Percentiles rank a stretch among this genome's conserved stretches.
Conservation (phyloP, 1,140 invertebrate genomes). For the Drosophila virilis region DNA sequence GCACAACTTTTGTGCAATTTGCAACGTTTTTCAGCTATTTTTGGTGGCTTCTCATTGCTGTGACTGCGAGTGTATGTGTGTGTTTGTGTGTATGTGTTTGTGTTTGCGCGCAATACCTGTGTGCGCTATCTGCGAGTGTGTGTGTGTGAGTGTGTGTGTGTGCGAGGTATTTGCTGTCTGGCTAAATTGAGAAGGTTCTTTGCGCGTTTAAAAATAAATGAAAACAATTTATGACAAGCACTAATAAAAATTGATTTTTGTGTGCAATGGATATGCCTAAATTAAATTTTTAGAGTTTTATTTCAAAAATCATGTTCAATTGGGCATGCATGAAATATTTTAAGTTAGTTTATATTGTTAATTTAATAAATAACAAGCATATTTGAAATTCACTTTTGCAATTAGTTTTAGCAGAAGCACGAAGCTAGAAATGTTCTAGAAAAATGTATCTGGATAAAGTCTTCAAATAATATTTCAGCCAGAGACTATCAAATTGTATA, state of each 20-base stretch:
- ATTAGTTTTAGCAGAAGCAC: no score
- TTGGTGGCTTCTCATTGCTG: slow-evolving; percentile 10
- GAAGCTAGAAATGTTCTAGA: no score
- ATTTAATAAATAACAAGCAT: no score
- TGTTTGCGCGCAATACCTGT: slow-evolving; percentile 5
- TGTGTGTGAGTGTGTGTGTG: slow-evolving; percentile 20
- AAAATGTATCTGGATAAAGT: no score
- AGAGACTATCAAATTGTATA: no score
- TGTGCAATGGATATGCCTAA: neutral
- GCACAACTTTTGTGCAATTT: slow-evolving; percentile 33
- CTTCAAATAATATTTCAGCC: no score
- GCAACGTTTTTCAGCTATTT: slow-evolving; percentile 42
- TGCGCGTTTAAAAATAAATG: slow-evolving; percentile 70
- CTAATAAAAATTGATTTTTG: slow-evolving; percentile 35
- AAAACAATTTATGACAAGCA: slow-evolving; percentile 59
- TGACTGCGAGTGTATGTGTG: slow-evolving; percentile 14
- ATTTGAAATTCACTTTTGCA: no score
- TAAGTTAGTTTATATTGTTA: neutral
- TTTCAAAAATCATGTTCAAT: neutral
- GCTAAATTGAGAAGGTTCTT: slow-evolving; percentile 48
- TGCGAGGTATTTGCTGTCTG: slow-evolving; percentile 33
- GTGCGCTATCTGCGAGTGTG: slow-evolving; percentile 11
- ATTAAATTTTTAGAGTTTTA: neutral
- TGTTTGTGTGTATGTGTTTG: slow-evolving; percentile 3
- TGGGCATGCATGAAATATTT: neutral